Evolutionary conservation across 2,888 invertebrate species (phyloP), one percentile per base, ranked within the genome.

Genomic region (Cacoxenus indagator): DNA sequence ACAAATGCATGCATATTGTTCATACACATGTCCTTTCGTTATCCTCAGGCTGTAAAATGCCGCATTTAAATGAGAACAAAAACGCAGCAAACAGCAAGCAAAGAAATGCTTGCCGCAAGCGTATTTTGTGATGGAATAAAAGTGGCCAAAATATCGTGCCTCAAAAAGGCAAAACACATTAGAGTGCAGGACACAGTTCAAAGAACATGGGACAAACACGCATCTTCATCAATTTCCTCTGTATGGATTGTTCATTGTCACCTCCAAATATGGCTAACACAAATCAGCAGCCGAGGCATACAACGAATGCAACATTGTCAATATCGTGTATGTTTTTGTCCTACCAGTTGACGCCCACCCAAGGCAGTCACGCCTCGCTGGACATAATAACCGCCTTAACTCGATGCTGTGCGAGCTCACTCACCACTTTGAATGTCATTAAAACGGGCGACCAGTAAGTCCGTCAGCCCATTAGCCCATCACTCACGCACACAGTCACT

Each of bases 371-470:
- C n/a, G 48, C 55, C 14, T 17, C 9, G 26, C 27, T 22, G 51
- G 51, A 51, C 24, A 6, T 22, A 51, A 51, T 51, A 51, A 22
- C 51, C 37, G 37, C 37, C 14, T 51, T 22, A 19, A 51, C 51
- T 51, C 24, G 2, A 4, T 37, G 11, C 45, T n/a, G 45, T 43
- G 51, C 51, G 51, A 51, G 22, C 19, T 51, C 57, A 57, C 81
- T 80, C 75, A 78, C 80, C 82, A 82, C 81, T 80, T 80, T 80
- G 80, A 80, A 83, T 80, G 83, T 78, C 83, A 80, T 80, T 80
- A 80, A 82, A 78, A 69, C 72, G 78, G 71, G 75, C 70, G 68
- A 46, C 55, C 51, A 27, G 46, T 43, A 27, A 22, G 27, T 22
- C 64, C 17, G 26, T 22, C 45, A 14, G 64, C 9, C 26, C 45